These are phyloP conservation scores for Cyaniris semiargus DNA, from an alignment of 2,888 invertebrate species.

Conservation along the genomic window DNA sequence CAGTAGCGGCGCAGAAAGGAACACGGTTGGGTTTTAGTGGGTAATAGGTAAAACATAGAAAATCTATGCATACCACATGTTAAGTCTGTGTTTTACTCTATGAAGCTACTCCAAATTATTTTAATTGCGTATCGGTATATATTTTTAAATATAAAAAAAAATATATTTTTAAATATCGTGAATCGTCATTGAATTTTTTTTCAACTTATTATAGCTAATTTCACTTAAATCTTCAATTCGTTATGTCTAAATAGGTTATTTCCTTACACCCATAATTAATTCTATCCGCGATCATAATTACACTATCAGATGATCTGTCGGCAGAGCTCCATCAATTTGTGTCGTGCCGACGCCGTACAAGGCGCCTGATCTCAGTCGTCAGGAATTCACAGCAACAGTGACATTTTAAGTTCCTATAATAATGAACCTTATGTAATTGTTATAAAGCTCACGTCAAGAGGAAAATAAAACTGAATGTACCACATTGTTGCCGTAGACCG, in stretches of 20 bases:
- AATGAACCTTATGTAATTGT: neutral
- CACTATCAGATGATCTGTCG: slow-evolving; percentile 8
- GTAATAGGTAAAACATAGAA: too few relatives aligned
- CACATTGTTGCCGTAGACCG: slow-evolving; percentile 3
- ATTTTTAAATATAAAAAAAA: too few relatives aligned
- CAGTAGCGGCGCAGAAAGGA: too few relatives aligned
- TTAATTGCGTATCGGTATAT: too few relatives aligned
- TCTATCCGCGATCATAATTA: slow-evolving; percentile 8
- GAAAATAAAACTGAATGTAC: neutral
- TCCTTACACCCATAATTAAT: neutral
- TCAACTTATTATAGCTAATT: neutral
- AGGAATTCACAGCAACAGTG: slow-evolving; percentile 5
- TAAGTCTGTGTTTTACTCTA: too few relatives aligned
- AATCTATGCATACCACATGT: too few relatives aligned
- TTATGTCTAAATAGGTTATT: neutral
- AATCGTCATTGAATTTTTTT: too few relatives aligned
- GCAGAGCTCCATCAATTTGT: neutral
- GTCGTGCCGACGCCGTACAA: neutral
- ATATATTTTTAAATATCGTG: too few relatives aligned
- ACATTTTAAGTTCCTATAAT: neutral
- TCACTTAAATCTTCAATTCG: neutral
- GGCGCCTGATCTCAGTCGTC: slow-evolving; percentile 12
- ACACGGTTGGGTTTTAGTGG: too few relatives aligned
- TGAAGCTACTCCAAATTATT: too few relatives aligned
- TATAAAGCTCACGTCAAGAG: neutral